Conservation (phyloP, 2,888 invertebrate species). For the Leucophenga montana region DNA sequence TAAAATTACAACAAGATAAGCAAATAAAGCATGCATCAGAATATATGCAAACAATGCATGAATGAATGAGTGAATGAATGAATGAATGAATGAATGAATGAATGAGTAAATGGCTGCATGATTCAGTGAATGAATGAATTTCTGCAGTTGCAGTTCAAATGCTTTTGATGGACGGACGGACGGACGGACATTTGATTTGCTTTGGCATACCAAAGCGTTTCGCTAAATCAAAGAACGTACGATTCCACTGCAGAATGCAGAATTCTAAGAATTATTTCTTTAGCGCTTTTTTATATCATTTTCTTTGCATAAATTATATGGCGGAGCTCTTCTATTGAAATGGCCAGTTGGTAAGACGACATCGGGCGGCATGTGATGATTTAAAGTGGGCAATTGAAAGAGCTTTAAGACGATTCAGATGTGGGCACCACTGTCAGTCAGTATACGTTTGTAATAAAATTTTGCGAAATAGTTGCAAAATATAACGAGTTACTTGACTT, state of each 20-base stretch:
- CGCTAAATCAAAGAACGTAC: conserved; percentile 2
- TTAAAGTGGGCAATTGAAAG: no score
- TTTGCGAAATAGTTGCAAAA: no score
- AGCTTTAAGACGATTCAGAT: no score
- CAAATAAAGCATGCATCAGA: conserved; percentile 3
- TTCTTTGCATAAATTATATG: conserved; percentile 9
- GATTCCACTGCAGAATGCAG: no score
- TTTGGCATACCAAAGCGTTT: conserved; percentile 4
- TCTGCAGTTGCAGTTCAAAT: background rate
- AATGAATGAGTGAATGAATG: conserved; percentile 8
- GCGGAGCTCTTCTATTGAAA: background rate
- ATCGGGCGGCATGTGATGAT: no score
- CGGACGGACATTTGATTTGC: background rate
- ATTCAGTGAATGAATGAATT: conserved; percentile 7
- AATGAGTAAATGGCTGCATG: conserved; percentile 6
- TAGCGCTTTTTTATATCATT: background rate
- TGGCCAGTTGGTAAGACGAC: no score
- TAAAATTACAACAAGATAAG: conserved; percentile 21
- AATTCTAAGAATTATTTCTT: conserved; percentile 11
- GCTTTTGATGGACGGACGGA: no score
- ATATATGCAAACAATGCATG: conserved; percentile 9
- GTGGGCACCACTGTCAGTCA: no score
- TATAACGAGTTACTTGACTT: no score
- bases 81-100: background rate
- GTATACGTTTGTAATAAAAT: no score